A percentile compares a stretch with the other conserved stretches of the same genome.
Evolutionary conservation across 1,140 invertebrate species (phyloP).

Genomic region (Littorina saxatilis): DNA sequence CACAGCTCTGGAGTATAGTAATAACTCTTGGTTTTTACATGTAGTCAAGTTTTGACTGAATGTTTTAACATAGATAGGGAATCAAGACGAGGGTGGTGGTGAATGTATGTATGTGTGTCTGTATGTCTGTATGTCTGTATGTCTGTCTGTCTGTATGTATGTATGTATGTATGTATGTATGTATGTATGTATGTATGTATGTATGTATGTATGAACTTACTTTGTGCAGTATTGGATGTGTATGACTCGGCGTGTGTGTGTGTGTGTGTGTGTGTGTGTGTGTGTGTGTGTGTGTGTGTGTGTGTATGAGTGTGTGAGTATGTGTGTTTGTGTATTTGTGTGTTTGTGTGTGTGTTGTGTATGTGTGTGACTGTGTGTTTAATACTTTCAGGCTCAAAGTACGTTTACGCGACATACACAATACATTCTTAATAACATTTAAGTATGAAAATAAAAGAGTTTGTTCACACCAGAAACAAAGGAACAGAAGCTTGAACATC

Average conservation of each 20-base stretch:
- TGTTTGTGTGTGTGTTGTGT: slow-evolving; percentile 21
- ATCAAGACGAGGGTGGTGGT: not conserved
- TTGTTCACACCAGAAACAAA: not conserved
- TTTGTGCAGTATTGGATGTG: not conserved
- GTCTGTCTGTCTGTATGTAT: not conserved
- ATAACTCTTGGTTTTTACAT: no score
- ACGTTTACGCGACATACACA: no score
- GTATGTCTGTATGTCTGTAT: not conserved
- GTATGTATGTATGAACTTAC: not conserved
- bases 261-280: slow-evolving; percentile 27
- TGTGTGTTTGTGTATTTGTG: not conserved
- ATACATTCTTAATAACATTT: not conserved
- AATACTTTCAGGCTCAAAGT: not conserved
- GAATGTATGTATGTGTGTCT: not conserved
- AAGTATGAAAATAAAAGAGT: not conserved
- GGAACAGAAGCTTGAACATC: no score
- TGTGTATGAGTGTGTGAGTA: slow-evolving; percentile 25
- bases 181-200: not conserved
- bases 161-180: not conserved
- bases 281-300: slow-evolving; percentile 8
- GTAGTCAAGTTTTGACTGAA: no score
- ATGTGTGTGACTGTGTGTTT: not conserved
- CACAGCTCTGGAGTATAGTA: no score
- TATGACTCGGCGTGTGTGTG: not conserved
- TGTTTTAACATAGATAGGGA: no score